phyloP scores from a whole-genome alignment of 2,888 invertebrate genomes.

The Schizotus pectinicornis region DNA sequence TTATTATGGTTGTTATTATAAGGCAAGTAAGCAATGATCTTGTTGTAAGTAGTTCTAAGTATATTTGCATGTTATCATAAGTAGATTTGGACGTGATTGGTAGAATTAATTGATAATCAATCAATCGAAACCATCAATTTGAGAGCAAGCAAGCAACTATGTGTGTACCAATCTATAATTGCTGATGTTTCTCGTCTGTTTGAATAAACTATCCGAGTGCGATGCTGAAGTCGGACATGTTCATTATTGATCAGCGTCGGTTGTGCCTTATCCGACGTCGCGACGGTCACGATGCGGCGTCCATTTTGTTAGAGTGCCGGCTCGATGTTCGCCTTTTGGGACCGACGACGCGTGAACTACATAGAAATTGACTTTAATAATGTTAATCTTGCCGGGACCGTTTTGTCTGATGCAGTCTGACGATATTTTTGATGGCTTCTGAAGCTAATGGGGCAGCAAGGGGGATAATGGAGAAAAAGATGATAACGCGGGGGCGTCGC shows the following conservation, averaged over 20 bases:
- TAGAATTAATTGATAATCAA: conserved; percentile 26
- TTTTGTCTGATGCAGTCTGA: no score
- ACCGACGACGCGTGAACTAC: conserved; percentile 40
- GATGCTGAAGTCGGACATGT: conserved; percentile 54
- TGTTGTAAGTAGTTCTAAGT: no score
- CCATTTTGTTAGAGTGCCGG: conserved; percentile 48
- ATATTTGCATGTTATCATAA: no score
- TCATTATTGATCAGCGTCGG: conserved; percentile 58
- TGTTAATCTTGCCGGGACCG: conserved; percentile 19
- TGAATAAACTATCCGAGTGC: conserved; percentile 38
- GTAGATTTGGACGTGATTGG: not conserved
- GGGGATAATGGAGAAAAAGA: no score
- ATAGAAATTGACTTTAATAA: conserved; percentile 35
- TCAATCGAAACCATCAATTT: conserved; percentile 27
- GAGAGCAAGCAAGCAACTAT: conserved; percentile 20
- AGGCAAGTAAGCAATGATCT: not conserved
- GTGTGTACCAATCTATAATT: conserved; percentile 22
- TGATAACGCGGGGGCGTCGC: no score
- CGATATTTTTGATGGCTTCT: no score
- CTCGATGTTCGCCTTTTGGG: conserved; percentile 36
- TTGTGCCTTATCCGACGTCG: conserved; percentile 56
- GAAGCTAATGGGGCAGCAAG: no score
- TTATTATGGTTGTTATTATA: not conserved
- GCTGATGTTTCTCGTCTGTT: conserved; percentile 30
- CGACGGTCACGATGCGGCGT: conserved; percentile 54